These are phyloP conservation scores for Macrosoma leucophasiata DNA, from an alignment of 2,888 invertebrate species.

Conservation along the genomic window DNA sequence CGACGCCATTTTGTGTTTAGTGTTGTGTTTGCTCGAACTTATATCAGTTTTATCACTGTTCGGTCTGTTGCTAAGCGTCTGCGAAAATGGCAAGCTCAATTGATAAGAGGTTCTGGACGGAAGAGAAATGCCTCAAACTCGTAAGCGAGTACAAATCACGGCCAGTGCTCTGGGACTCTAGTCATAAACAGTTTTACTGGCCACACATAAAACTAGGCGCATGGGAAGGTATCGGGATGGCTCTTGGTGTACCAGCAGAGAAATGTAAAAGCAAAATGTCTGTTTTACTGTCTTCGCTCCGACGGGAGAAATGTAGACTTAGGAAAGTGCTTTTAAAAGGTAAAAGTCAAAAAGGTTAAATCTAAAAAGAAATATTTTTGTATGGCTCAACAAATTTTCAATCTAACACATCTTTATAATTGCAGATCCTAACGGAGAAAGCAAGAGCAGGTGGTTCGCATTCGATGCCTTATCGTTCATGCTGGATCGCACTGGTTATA, in stretches of 20 bases:
- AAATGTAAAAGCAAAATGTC: constrained; percentile 41
- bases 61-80: too few relatives aligned
- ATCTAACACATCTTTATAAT: too few relatives aligned
- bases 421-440: constrained; percentile 25
- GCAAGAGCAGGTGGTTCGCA: constrained; percentile 38
- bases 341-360: constrained; percentile 4
- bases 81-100: constrained; percentile 30
- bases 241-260: constrained; percentile 26
- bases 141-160: constrained; percentile 36
- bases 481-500: too few relatives aligned
- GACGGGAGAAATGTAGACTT: constrained; percentile 42
- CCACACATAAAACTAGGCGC: constrained; percentile 30
- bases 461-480: constrained; percentile 41
- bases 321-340: constrained; percentile 10
- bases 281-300: constrained; percentile 38
- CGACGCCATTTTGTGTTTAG: too few relatives aligned
- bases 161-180: constrained; percentile 39
- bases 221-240: constrained; percentile 36
- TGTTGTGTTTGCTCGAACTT: too few relatives aligned
- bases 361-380: neutral
- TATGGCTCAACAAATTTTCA: too few relatives aligned
- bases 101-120: constrained; percentile 30
- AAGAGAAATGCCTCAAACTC: constrained; percentile 34
- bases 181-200: constrained; percentile 32
- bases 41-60: too few relatives aligned